These are phyloP conservation scores for Vanacampus margaritifer DNA, from an alignment of 2,113 vertebrate species.

Conservation along the genomic window DNA sequence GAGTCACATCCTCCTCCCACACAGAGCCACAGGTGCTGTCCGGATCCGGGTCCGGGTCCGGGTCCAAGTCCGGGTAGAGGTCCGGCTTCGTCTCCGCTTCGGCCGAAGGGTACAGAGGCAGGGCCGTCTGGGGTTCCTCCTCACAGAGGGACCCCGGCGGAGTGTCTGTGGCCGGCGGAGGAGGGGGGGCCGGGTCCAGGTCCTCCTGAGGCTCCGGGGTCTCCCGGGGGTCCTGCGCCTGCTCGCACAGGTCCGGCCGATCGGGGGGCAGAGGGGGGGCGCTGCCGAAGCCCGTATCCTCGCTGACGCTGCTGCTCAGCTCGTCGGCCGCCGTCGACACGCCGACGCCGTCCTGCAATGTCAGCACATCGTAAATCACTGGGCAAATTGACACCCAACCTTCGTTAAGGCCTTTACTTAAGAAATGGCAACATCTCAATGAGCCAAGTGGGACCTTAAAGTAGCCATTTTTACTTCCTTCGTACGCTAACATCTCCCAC, in stretches of 20 bases:
- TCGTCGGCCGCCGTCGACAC: slow-evolving; percentile 83
- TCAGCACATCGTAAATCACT: not conserved
- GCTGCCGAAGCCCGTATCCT: slow-evolving; percentile 83
- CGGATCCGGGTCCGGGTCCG: slow-evolving; percentile 53
- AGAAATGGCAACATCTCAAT: slow-evolving; percentile 20
- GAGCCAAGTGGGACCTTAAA: slow-evolving; percentile 15
- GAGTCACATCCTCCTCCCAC: slow-evolving; percentile 93
- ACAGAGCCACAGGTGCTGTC: slow-evolving; percentile 84
- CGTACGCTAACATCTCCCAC: slow-evolving; percentile 8
- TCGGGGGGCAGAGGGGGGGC: slow-evolving; percentile 82
- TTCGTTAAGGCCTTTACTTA: slow-evolving; percentile 26
- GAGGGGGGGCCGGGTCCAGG: slow-evolving; percentile 74
- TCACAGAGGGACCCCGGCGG: slow-evolving; percentile 85
- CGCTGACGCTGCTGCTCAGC: slow-evolving; percentile 84
- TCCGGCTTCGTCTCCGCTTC: slow-evolving; percentile 22
- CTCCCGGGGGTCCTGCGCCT: slow-evolving; percentile 69
- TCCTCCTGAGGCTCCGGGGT: slow-evolving; percentile 66
- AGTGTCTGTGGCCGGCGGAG: slow-evolving; percentile 76
- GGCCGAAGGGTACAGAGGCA: slow-evolving; percentile 73
- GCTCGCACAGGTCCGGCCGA: slow-evolving; percentile 78
- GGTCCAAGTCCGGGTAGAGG: slow-evolving; percentile 18
- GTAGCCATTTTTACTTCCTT: slow-evolving; percentile 10
- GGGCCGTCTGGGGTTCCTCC: slow-evolving; percentile 71
- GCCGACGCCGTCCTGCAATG: slow-evolving; percentile 73
- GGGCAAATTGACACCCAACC: not conserved